Evolutionary conservation across 2,797 vertebrate species (phyloP).

Genomic region (Aldrovandia affinis): DNA sequence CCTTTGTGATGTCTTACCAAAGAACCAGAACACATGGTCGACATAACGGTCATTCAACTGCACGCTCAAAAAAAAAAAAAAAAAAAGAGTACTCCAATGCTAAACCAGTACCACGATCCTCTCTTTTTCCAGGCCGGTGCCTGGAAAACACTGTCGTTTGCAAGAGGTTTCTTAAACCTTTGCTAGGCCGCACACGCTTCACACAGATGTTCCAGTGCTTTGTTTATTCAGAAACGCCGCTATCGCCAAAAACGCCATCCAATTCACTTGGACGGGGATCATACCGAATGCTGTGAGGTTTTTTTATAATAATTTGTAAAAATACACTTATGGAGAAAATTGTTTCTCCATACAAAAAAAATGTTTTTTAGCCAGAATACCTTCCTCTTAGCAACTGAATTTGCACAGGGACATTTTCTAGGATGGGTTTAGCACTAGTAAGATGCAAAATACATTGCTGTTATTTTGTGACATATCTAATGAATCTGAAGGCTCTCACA

Average conservation of each 20-base stretch:
- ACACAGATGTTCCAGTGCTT: background rate
- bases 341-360: background rate
- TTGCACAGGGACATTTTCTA: background rate
- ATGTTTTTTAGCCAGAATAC: background rate
- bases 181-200: background rate
- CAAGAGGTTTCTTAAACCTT: background rate
- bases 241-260: background rate
- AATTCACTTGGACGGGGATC: background rate
- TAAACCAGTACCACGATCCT: background rate
- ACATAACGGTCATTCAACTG: background rate
- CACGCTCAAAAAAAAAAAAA: background rate
- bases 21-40: background rate
- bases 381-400: background rate
- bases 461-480: background rate
- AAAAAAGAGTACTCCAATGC: background rate
- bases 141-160: background rate
- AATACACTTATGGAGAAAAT: background rate
- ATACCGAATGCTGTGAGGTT: background rate
- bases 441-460: background rate
- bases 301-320: background rate
- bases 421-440: background rate
- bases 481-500: background rate
- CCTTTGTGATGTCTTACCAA: background rate
- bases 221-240: background rate
- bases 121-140: background rate